These are phyloP conservation scores for Eustalomyia histrio DNA, from an alignment of 2,888 invertebrate genomes.

Conservation along the genomic window DNA sequence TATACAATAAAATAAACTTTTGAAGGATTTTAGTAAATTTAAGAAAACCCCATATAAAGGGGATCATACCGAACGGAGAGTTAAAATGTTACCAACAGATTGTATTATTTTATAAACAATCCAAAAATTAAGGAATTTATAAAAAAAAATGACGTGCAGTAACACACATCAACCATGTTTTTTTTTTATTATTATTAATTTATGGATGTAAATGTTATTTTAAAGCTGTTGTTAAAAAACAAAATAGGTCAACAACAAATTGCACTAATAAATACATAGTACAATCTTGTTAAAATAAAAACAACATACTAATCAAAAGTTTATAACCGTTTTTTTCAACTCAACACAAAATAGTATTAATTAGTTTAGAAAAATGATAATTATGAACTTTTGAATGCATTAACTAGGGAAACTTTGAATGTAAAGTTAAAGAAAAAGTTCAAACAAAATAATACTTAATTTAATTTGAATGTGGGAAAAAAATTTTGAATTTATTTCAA, in stretches of 20 bases:
- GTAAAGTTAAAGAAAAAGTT: background rate
- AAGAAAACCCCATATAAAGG: no score
- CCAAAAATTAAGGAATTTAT: background rate
- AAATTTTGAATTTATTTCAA: background rate
- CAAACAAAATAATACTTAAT: background rate
- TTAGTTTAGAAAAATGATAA: conserved; percentile 39
- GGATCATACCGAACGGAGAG: no score
- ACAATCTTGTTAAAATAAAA: background rate
- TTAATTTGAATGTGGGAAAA: conserved; percentile 1
- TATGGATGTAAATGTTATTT: conserved; percentile 17
- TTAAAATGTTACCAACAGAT: background rate
- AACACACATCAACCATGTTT: conserved; percentile 11
- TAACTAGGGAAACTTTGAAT: background rate
- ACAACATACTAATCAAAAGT: background rate
- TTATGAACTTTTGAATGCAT: conserved; percentile 16
- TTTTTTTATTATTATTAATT: conserved; percentile 27
- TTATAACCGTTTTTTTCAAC: conserved; percentile 10
- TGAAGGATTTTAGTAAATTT: no score
- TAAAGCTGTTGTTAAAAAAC: conserved; percentile 17
- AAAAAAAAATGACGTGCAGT: background rate
- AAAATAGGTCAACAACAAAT: conserved; percentile 38
- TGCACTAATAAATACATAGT: conserved; percentile 15
- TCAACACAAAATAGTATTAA: conserved; percentile 12
- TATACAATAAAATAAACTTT: no score
- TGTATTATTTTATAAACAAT: background rate